Percentiles rank a stretch among this genome's conserved stretches.
phyloP scores from a whole-genome alignment of 2,113 vertebrate species.

The Porphyrio hochstetteri region DNA sequence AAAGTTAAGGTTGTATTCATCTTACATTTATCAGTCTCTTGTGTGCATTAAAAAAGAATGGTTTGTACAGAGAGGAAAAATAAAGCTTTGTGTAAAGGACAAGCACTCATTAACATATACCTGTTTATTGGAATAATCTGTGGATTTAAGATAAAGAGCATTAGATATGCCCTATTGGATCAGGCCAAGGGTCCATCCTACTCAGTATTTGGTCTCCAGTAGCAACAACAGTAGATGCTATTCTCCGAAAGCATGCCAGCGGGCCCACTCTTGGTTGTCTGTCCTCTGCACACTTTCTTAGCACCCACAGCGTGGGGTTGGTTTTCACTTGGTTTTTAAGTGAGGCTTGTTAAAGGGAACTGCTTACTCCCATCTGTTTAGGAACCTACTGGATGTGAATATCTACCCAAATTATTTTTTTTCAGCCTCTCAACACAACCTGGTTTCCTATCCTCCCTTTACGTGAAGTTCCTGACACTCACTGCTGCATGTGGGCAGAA shows the following conservation, averaged over 20 bases:
- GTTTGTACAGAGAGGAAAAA: background rate
- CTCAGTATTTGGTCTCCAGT: background rate
- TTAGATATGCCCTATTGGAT: background rate
- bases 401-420: background rate
- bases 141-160: background rate
- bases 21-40: background rate
- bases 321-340: background rate
- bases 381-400: background rate
- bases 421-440: fast-evolving
- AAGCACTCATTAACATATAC: background rate
- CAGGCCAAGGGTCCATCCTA: background rate
- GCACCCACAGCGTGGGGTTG: fast-evolving
- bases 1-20: background rate
- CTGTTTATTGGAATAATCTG: background rate
- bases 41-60: background rate
- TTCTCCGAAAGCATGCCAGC: background rate
- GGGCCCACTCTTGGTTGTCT: background rate
- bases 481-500: background rate
- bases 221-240: background rate
- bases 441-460: background rate
- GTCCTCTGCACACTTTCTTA: background rate
- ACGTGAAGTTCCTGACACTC: background rate
- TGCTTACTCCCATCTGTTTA: background rate
- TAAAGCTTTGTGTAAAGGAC: background rate
- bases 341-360: background rate